Percentiles rank a stretch among this genome's conserved stretches.
Evolutionary conservation across 30 jellyfish, hydroid and myxozoan genomes (phyloP).

Genomic region (Aurelia coerulea): DNA sequence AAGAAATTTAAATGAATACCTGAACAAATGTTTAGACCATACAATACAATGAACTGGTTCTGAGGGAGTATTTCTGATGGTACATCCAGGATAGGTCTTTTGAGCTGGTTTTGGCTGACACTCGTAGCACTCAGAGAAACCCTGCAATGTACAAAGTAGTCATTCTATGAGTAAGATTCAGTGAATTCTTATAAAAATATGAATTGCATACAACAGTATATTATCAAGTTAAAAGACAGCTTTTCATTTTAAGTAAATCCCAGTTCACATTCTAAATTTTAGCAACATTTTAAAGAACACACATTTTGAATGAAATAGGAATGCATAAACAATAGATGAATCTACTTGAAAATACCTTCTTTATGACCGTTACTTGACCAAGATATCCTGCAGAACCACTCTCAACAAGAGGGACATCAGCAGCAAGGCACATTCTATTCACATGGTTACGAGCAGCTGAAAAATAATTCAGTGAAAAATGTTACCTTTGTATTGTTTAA

Average conservation of each 20-base stretch:
- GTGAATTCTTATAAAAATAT: not conserved
- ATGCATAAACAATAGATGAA: too few relatives aligned
- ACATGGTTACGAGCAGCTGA: slow-evolving; percentile 97
- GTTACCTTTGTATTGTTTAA: too few relatives aligned
- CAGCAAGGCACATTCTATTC: slow-evolving; percentile 97
- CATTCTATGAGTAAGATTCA: not conserved
- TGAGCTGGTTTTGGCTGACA: slow-evolving; percentile 98
- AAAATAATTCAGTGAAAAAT: not conserved
- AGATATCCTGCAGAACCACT: slow-evolving; percentile 99
- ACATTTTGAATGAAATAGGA: too few relatives aligned
- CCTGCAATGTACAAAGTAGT: slow-evolving; percentile 6
- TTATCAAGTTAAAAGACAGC: too few relatives aligned
- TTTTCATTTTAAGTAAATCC: too few relatives aligned
- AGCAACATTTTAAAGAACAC: too few relatives aligned
- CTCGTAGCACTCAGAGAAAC: slow-evolving; percentile 96
- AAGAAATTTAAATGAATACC: not conserved
- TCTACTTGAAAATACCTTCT: slow-evolving; percentile 39
- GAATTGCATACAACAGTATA: too few relatives aligned
- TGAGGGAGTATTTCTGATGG: slow-evolving; percentile 99
- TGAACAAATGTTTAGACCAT: slow-evolving; percentile 96
- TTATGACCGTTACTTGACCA: slow-evolving; percentile 96
- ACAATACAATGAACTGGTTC: slow-evolving; percentile 99
- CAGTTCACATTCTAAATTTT: too few relatives aligned
- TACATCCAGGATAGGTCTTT: slow-evolving; percentile 97
- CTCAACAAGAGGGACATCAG: slow-evolving; percentile 96